These are phyloP conservation scores for Delphinapterus leucas DNA, from an alignment of 2,113 vertebrate genomes.

Conservation along the genomic window DNA sequence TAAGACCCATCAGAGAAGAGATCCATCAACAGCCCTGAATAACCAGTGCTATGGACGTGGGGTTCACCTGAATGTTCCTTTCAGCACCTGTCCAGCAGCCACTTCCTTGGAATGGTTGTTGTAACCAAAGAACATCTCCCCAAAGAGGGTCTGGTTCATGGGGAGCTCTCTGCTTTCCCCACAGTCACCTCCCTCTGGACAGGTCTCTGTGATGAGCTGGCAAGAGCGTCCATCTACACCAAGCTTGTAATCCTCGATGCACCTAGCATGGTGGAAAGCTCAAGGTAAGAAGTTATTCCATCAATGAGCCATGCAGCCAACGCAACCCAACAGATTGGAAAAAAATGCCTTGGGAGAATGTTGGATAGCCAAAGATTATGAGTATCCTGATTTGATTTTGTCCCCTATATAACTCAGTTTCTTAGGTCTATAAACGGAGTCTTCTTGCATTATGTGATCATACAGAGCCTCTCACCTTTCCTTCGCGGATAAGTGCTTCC, in stretches of 20 bases:
- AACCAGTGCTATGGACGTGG: background rate
- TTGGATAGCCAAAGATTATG: background rate
- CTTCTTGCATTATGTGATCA: background rate
- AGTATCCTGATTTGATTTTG: background rate
- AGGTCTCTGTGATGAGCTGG: slow-evolving; percentile 92
- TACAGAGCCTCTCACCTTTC: background rate
- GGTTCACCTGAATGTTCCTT: slow-evolving; percentile 93
- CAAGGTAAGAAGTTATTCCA: background rate
- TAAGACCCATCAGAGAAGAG: background rate
- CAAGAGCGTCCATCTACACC: slow-evolving; percentile 93
- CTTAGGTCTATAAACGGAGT: background rate
- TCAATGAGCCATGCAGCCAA: background rate
- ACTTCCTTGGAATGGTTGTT: slow-evolving; percentile 95
- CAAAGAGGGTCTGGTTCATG: slow-evolving; percentile 97
- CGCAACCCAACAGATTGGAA: background rate
- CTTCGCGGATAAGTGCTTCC: background rate
- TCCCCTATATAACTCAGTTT: background rate
- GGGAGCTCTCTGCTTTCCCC: slow-evolving; percentile 90
- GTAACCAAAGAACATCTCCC: slow-evolving; percentile 97
- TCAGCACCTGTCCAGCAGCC: slow-evolving; percentile 93
- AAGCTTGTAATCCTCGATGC: slow-evolving; percentile 97
- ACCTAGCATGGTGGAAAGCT: slow-evolving; percentile 81
- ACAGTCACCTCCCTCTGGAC: slow-evolving; percentile 90
- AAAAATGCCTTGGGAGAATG: background rate
- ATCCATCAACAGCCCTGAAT: background rate